These are phyloP conservation scores for Abramis brama DNA, from an alignment of 2,113 vertebrate genomes.

Conservation along the genomic window DNA sequence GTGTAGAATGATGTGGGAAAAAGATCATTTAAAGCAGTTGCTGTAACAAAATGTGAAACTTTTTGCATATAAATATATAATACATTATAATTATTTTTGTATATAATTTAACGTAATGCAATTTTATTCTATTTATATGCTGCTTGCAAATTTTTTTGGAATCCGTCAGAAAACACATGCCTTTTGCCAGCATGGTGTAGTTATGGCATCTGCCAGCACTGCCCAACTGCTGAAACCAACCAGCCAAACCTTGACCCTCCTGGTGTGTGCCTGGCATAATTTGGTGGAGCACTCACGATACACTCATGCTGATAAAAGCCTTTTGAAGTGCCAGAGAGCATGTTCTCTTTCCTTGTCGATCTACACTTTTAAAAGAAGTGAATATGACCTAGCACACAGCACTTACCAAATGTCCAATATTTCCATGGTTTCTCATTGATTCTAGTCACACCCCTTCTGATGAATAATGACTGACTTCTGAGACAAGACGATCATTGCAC, in stretches of 20 bases:
- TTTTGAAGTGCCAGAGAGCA: slow-evolving; percentile 22
- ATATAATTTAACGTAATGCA: neutral
- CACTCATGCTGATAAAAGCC: slow-evolving; percentile 31
- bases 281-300: neutral
- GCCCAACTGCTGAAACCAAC: neutral
- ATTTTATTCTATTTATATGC: neutral
- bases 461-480: slow-evolving; percentile 44
- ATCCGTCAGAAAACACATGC: neutral
- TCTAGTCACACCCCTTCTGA: neutral
- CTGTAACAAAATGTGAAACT: neutral
- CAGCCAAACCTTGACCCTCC: neutral
- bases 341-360: slow-evolving; percentile 3
- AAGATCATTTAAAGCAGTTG: neutral
- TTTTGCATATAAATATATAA: neutral
- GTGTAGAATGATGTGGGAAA: no score
- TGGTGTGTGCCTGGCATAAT: neutral
- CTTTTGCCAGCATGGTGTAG: neutral
- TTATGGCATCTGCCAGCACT: neutral
- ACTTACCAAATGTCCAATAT: slow-evolving; percentile 19
- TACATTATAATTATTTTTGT: neutral
- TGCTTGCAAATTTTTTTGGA: neutral
- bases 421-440: slow-evolving; percentile 17
- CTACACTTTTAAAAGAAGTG: slow-evolving; percentile 19
- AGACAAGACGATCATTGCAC: neutral
- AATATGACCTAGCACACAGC: neutral